A percentile compares a stretch with the other conserved stretches of the same genome.
Evolutionary conservation across 2,113 vertebrate species (phyloP).

Genomic region (Cromileptes altivelis): DNA sequence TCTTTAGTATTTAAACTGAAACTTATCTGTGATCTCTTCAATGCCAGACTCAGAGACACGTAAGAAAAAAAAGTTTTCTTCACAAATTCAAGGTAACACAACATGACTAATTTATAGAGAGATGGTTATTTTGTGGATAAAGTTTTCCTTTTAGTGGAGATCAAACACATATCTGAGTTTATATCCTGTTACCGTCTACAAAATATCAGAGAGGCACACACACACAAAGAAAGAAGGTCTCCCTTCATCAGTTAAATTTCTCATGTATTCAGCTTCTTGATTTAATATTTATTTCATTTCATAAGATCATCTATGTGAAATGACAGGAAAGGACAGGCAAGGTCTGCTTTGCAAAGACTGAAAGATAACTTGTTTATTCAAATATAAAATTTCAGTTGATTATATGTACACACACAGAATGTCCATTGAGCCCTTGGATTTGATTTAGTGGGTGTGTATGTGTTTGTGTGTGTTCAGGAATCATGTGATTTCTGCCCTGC

Average conservation of each 20-base stretch:
- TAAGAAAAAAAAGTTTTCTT: no score
- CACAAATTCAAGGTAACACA: no score
- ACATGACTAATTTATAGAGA: no score
- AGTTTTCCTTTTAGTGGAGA: no score
- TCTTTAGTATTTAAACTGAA: no score
- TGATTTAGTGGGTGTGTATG: background rate
- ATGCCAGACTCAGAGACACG: no score
- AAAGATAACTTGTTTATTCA: background rate
- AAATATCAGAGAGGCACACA: background rate
- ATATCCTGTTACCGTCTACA: background rate
- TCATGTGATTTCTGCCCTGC: conserved; percentile 82
- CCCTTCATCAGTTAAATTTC: background rate
- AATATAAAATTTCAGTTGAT: background rate
- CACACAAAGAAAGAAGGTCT: background rate
- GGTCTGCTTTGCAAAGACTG: background rate
- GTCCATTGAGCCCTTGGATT: background rate
- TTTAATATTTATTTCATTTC: conserved; percentile 4
- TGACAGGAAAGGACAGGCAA: background rate
- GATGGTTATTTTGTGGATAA: no score
- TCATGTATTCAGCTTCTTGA: background rate
- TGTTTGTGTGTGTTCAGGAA: conserved; percentile 70
- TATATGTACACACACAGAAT: background rate
- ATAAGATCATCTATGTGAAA: background rate
- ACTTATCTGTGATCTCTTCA: no score
- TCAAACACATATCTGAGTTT: background rate